Conservation (phyloP, 2,888 invertebrate species). For the Lissocephala sabroskyi region DNA sequence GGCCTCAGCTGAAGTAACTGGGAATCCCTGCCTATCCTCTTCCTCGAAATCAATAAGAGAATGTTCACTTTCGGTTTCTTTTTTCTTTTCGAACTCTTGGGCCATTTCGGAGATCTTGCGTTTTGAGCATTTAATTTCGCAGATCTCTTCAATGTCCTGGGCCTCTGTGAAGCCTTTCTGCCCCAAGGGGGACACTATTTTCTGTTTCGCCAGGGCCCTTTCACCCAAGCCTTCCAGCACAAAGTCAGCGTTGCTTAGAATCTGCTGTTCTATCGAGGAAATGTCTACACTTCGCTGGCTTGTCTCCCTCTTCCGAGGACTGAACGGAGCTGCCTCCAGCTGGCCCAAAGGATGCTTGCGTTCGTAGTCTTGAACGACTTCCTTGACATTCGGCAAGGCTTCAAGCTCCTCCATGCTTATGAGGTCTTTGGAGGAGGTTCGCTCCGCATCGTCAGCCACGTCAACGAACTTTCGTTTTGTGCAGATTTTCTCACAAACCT, state of each 20-base stretch:
- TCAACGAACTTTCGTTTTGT: slow-evolving; percentile 52
- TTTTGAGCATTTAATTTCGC: slow-evolving; percentile 59
- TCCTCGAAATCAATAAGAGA: slow-evolving; percentile 18
- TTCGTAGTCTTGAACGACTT: slow-evolving; percentile 75
- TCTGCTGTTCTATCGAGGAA: slow-evolving; percentile 46
- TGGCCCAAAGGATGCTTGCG: slow-evolving; percentile 68
- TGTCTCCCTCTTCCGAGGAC: slow-evolving; percentile 62
- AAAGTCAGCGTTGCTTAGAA: slow-evolving; percentile 52
- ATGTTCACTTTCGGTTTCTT: slow-evolving; percentile 1
- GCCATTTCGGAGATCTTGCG: slow-evolving; percentile 48
- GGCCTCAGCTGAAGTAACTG: slow-evolving; percentile 31
- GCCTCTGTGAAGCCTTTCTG: slow-evolving; percentile 15
- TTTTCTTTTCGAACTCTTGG: slow-evolving; percentile 30
- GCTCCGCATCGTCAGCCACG: slow-evolving; percentile 48
- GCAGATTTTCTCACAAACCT: slow-evolving; percentile 66
- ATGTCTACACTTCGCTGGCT: slow-evolving; percentile 31
- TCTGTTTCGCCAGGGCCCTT: slow-evolving; percentile 15
- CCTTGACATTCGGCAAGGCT: slow-evolving; percentile 74
- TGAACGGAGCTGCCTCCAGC: slow-evolving; percentile 50
- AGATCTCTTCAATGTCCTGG: slow-evolving; percentile 50
- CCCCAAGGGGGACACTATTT: slow-evolving; percentile 27
- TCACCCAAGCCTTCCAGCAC: slow-evolving; percentile 36
- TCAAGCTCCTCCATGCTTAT: slow-evolving; percentile 31
- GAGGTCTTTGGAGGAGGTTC: slow-evolving; percentile 37
- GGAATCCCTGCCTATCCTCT: slow-evolving; percentile 50